Evolutionary conservation across 37 sponge, comb jelly and placozoan genomes (phyloP), one percentile per base, ranked within the genome.

Genomic region (Sycon ciliatum): DNA sequence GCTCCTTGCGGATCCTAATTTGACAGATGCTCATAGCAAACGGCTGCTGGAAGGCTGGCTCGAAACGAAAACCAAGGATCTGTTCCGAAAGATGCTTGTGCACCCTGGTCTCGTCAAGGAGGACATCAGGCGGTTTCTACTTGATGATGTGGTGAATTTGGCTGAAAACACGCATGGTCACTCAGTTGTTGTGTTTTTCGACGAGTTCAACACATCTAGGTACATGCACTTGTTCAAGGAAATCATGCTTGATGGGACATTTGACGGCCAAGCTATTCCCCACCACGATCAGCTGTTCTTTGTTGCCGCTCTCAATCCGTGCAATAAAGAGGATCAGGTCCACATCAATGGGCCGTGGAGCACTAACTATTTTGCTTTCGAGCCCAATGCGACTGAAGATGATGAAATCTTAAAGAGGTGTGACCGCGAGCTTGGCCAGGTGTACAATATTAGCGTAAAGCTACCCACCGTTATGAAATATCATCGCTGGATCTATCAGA

Each of bases 281-380:
- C n/a, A n/a, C n/a, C n/a, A n/a, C n/a, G 63, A 60, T 9, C 7
- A 60, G 7, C 16, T 60, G 63, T 60, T 60, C 26, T 23, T 60
- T 18, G 63, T 60, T 22, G 27, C 63, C 9, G 63, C 63, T 24
- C 7, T 60, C 63, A 60, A 60, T 60, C 63, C 63, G n/a, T n/a
- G n/a, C n/a, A n/a, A n/a, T n/a, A n/a, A n/a, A n/a, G n/a, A n/a
- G n/a, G n/a, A n/a, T n/a, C n/a, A n/a, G n/a, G n/a, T n/a, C n/a
- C n/a, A n/a, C n/a, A n/a, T n/a, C n/a, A n/a, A n/a, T n/a, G n/a
- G n/a, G n/a, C n/a, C n/a, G n/a, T n/a, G n/a, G n/a, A n/a, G n/a
- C n/a, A n/a, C n/a, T n/a, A n/a, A n/a, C n/a, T n/a, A n/a, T n/a
- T n/a, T n/a, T n/a, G n/a, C n/a, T n/a, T n/a, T n/a, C n/a, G n/a